Conservation (phyloP, 2,797 vertebrate species). For the Lophotriccus pileatus region DNA sequence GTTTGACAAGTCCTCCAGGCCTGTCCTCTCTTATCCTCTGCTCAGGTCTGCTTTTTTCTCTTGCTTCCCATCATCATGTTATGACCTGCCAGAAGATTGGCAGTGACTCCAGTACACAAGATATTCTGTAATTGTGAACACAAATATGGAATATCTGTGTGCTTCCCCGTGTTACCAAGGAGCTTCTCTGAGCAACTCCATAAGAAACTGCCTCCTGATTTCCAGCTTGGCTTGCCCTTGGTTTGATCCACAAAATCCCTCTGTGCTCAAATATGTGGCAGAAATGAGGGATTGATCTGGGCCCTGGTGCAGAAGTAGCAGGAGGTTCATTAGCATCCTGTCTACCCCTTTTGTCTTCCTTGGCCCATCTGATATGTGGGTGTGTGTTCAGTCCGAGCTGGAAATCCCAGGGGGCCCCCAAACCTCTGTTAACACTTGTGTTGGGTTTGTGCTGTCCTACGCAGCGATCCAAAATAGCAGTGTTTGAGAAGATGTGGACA, state of each 20-base stretch:
- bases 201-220: neutral
- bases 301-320: neutral
- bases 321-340: neutral
- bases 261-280: neutral
- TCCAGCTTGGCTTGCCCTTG: conserved; percentile 25
- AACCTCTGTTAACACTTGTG: neutral
- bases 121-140: neutral
- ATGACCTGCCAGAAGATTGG: neutral
- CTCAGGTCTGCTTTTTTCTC: neutral
- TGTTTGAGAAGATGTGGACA: conserved; percentile 99
- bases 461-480: conserved; percentile 98
- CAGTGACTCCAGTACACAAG: neutral
- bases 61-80: neutral
- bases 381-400: conserved; percentile 21
- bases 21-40: neutral
- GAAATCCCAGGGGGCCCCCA: conserved; percentile 27
- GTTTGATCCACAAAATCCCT: neutral
- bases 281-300: neutral
- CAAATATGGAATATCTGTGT: neutral
- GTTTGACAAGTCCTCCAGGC: neutral
- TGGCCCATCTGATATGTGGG: neutral
- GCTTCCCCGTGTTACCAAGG: neutral
- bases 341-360: neutral
- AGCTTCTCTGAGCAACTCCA: conserved; percentile 27
- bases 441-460: conserved; percentile 61